phyloP scores from a whole-genome alignment of 1,140 invertebrate genomes.

The Cheumatopsyche charites region DNA sequence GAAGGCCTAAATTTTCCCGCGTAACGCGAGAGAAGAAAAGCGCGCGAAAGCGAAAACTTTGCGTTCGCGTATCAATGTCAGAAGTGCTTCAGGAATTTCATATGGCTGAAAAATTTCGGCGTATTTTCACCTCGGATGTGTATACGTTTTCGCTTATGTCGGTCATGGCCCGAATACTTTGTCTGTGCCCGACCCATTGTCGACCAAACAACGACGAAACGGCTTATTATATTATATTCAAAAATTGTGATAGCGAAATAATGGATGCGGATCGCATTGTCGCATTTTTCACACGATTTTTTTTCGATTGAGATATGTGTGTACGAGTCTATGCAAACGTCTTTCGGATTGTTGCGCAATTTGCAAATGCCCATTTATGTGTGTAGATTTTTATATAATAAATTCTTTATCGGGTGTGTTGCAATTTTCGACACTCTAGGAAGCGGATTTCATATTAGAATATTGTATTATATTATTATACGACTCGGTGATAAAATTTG shows the following conservation, averaged over 20 bases:
- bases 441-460: neutral
- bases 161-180: slow-evolving; percentile 12
- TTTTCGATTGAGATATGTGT: neutral
- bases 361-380: neutral
- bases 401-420: neutral
- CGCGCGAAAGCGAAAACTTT: no score
- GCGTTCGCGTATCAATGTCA: no score
- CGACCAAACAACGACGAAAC: neutral
- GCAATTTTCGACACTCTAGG: slow-evolving; percentile 19
- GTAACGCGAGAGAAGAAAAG: no score
- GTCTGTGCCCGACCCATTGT: no score
- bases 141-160: neutral
- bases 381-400: neutral
- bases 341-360: neutral
- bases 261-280: no score
- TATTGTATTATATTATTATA: neutral
- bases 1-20: no score
- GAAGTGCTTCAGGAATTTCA: no score
- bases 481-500: no score
- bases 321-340: neutral
- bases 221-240: no score
- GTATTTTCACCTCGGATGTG: neutral
- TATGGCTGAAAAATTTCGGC: neutral
- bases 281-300: neutral
- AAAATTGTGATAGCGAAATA: no score